Base-by-base conservation (phyloP, 2,888 invertebrate genomes). In the Callimorpha dominula region DNA sequence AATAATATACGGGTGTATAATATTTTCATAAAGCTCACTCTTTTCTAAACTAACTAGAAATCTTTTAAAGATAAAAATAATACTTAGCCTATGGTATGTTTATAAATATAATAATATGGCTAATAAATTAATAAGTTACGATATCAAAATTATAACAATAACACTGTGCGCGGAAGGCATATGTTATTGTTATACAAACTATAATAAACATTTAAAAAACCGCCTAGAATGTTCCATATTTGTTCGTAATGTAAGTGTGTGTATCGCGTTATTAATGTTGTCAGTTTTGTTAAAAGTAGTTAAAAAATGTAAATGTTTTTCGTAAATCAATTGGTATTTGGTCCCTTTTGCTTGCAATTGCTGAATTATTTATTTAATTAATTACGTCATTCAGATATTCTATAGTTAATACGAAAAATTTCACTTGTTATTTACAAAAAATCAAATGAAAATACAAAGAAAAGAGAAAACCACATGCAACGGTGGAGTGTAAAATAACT, bases 11-110 rank as follows among this genome's bases (percentile, higher is more conserved):
- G 88, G 88, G 84, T 90, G 89, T 90, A 91, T 89, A 89, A 89
- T 91, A 90, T 92, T 90, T 89, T 90, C 89, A 91, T 94, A 94
- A 94, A 95, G 95, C 95, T 95, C 95, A 95, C 95, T 94, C 95
- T 88, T 93, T 94, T 89, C 91, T 94, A 94, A 89, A 90, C 92
- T 94, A 94, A 89, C 92, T 93, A 94, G 88, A 92, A 93, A 93
- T 94, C 94, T 94, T 95, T 92, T 89, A 91, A 94, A 94, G 94
- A 94, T 94, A 94, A 93, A 91, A 92, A 94, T 91, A 92, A 93
- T 91, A 91, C 94, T 95, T 94, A 95, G 83, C 92, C 95, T 95
- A 95, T 95, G 95, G 95, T 95, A 95, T 95, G 95, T 95, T 93
- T 92, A 95, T 95, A 95, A 94, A 95, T 94, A 95, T 91, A 93